phyloP scores from a whole-genome alignment of 2,888 invertebrate genomes.

The Scaptomyza parva region DNA sequence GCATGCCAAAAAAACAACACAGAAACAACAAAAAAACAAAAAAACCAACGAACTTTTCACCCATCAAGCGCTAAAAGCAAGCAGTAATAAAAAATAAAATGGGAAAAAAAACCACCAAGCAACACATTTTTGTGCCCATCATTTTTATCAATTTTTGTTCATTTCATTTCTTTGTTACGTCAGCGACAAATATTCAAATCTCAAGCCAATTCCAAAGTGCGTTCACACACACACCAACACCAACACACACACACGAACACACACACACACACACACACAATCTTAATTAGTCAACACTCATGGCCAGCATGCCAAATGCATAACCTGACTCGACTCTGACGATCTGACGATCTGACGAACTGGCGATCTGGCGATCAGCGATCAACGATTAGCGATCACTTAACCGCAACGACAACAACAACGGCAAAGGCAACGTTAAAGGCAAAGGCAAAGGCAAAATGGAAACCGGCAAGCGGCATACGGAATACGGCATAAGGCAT shows the following conservation, averaged over 20 bases:
- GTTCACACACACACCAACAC: too few species aligned
- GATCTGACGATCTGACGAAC: too few species aligned
- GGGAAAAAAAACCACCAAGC: not conserved
- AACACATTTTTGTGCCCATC: slow-evolving; percentile 57
- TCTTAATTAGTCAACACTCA: slow-evolving; percentile 67
- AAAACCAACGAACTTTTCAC: slow-evolving; percentile 48
- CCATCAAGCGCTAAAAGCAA: slow-evolving; percentile 37
- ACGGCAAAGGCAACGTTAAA: slow-evolving; percentile 7
- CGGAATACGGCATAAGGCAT: slow-evolving; percentile 5
- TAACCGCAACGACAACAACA: slow-evolving; percentile 49
- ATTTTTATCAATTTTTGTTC: slow-evolving; percentile 42
- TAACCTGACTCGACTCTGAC: slow-evolving; percentile 57
- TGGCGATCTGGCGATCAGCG: too few species aligned
- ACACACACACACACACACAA: not conserved
- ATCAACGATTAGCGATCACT: slow-evolving; percentile 50
- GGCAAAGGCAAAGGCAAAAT: slow-evolving; percentile 3
- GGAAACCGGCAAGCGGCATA: slow-evolving; percentile 10
- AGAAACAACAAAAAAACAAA: slow-evolving; percentile 9
- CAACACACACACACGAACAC: not conserved
- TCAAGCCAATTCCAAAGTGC: slow-evolving; percentile 35
- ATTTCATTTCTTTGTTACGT: slow-evolving; percentile 29
- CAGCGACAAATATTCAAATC: slow-evolving; percentile 39
- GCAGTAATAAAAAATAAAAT: not conserved
- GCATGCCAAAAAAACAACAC: slow-evolving; percentile 49
- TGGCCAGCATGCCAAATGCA: slow-evolving; percentile 68